Evolutionary conservation across 2,113 vertebrate genomes (phyloP).

Genomic region (Limnothrissa miodon): DNA sequence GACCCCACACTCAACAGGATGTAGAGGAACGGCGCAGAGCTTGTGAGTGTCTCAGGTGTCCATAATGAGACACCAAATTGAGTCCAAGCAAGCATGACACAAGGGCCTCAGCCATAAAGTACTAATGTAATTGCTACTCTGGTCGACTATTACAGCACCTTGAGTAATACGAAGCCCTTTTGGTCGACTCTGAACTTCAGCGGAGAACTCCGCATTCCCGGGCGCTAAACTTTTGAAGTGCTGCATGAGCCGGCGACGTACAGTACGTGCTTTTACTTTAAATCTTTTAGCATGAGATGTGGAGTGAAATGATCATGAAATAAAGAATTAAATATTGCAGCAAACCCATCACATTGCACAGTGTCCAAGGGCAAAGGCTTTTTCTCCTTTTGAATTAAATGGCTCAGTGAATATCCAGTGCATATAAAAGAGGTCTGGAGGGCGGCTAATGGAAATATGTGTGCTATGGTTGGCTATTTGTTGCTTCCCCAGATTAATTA

Average conservation of each 20-base stretch:
- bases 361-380: slow-evolving; percentile 28
- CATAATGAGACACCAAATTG: slow-evolving; percentile 18
- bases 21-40: not conserved
- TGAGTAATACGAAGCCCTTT: slow-evolving; percentile 35
- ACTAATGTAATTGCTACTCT: slow-evolving; percentile 36
- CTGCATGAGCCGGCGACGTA: not conserved
- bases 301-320: not conserved
- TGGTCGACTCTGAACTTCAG: slow-evolving; percentile 20
- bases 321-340: not conserved
- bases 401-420: slow-evolving; percentile 2
- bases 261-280: slow-evolving; percentile 23
- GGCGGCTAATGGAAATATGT: slow-evolving; percentile 37
- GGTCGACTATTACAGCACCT: slow-evolving; percentile 33
- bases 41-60: slow-evolving; percentile 1
- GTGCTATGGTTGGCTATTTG: slow-evolving; percentile 29
- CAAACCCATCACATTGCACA: not conserved
- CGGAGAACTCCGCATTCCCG: slow-evolving; percentile 20
- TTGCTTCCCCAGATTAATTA: slow-evolving; percentile 18
- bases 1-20: slow-evolving; percentile 16
- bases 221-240: slow-evolving; percentile 40
- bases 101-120: slow-evolving; percentile 22
- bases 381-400: slow-evolving; percentile 12
- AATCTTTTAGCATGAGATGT: not conserved
- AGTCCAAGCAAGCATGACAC: slow-evolving; percentile 30
- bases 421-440: slow-evolving; percentile 17